A percentile compares a stretch with the other conserved stretches of the same genome.
phyloP scores from a whole-genome alignment of 2,888 invertebrate genomes.

The Myopa tessellatipennis region DNA sequence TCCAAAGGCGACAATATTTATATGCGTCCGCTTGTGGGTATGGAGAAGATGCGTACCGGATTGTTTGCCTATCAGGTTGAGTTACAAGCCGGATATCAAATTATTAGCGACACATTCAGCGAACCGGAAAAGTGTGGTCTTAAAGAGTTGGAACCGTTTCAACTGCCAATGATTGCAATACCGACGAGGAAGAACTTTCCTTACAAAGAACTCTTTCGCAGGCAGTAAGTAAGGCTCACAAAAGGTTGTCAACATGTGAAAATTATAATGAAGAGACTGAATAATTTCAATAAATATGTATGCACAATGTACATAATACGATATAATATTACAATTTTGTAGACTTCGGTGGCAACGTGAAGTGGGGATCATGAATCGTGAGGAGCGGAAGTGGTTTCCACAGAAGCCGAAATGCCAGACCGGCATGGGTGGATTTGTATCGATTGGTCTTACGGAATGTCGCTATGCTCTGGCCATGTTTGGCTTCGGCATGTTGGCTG shows the following conservation, averaged over 20 bases:
- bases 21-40: conserved; percentile 70
- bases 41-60: conserved; percentile 70
- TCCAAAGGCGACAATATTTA: conserved; percentile 71
- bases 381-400: conserved; percentile 71
- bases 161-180: conserved; percentile 71
- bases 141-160: conserved; percentile 72
- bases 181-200: conserved; percentile 72
- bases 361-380: conserved; percentile 70
- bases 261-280: background rate
- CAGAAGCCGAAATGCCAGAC: conserved; percentile 71
- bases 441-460: conserved; percentile 71
- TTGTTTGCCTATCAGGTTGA: conserved; percentile 75
- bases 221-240: conserved; percentile 55
- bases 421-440: conserved; percentile 70
- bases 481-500: conserved; percentile 57
- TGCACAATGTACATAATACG: background rate
- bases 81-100: conserved; percentile 72
- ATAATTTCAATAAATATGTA: background rate
- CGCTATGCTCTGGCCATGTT: conserved; percentile 70
- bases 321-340: conserved; percentile 26
- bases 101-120: conserved; percentile 73
- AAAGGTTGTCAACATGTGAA: background rate
- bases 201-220: conserved; percentile 71
- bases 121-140: conserved; percentile 75
- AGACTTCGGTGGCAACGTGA: conserved; percentile 75